phyloP scores from a whole-genome alignment of 1,140 invertebrate species.

The Aphaenogaster rudis region DNA sequence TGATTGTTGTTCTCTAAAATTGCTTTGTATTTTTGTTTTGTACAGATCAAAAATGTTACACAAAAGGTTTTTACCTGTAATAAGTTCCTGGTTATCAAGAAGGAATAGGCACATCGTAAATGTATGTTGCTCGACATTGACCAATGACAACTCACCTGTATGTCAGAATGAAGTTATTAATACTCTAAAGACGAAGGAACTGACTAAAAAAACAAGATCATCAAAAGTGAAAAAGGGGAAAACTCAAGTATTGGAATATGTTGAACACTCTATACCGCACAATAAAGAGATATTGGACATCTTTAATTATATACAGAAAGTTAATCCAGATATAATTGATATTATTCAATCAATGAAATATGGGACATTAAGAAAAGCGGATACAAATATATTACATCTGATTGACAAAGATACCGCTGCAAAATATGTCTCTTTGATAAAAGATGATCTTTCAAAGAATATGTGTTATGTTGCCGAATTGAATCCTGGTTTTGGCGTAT shows the following conservation, averaged over 20 bases:
- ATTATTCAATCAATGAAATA: not conserved
- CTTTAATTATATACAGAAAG: not conserved
- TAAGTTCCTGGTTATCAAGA: not conserved
- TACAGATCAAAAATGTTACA: not conserved
- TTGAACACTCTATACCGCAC: not conserved
- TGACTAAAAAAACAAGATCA: not conserved
- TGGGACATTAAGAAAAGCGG: not conserved
- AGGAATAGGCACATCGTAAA: not conserved
- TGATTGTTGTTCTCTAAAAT: not conserved
- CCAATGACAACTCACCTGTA: not conserved
- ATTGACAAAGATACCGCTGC: constrained; percentile 58
- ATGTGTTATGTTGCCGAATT: constrained; percentile 72
- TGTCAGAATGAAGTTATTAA: not conserved
- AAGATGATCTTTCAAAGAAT: constrained; percentile 69
- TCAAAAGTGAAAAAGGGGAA: not conserved
- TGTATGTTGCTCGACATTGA: not conserved
- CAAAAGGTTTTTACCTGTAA: not conserved
- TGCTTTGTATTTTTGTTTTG: not conserved
- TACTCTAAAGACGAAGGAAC: not conserved
- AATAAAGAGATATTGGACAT: not conserved
- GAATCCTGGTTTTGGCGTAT: constrained; percentile 79
- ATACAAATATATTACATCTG: constrained; percentile 53
- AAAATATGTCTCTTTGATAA: constrained; percentile 70
- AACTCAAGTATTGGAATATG: too few relatives aligned
- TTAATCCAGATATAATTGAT: not conserved